Percentiles rank a stretch among this genome's conserved stretches.
phyloP scores from a whole-genome alignment of 2,888 invertebrate species.

The Adelognathus sp. region DNA sequence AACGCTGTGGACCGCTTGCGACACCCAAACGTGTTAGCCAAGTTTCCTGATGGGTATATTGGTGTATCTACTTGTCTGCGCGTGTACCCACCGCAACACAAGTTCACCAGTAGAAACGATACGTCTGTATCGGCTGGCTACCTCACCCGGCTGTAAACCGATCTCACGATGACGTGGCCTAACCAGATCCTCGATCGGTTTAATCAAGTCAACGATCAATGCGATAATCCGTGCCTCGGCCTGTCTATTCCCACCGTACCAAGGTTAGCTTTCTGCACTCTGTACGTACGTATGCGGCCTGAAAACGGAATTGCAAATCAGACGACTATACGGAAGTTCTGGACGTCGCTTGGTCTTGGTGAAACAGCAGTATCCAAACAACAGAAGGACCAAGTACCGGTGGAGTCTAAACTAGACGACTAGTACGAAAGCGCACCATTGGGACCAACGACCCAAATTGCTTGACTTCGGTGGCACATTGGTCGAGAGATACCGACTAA shows the following conservation, averaged over 20 bases:
- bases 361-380: not conserved
- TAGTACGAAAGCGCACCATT: not conserved
- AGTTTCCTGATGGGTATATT: not conserved
- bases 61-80: not conserved
- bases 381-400: not conserved
- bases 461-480: too few species aligned
- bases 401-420: not conserved
- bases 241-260: constrained; percentile 5
- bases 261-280: not conserved
- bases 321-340: not conserved
- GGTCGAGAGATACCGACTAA: not conserved
- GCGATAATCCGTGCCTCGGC: constrained; percentile 36
- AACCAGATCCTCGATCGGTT: constrained; percentile 44
- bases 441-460: not conserved
- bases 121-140: not conserved
- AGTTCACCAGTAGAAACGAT: not conserved
- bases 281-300: not conserved
- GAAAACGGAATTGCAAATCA: not conserved
- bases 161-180: constrained; percentile 43
- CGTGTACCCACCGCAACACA: not conserved
- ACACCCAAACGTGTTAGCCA: not conserved
- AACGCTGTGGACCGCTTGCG: not conserved
- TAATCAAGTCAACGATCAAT: constrained; percentile 56
- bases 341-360: not conserved
- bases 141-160: constrained; percentile 30